Evolutionary conservation across 2,888 invertebrate species (phyloP).

Genomic region (Tillus elongatus): DNA sequence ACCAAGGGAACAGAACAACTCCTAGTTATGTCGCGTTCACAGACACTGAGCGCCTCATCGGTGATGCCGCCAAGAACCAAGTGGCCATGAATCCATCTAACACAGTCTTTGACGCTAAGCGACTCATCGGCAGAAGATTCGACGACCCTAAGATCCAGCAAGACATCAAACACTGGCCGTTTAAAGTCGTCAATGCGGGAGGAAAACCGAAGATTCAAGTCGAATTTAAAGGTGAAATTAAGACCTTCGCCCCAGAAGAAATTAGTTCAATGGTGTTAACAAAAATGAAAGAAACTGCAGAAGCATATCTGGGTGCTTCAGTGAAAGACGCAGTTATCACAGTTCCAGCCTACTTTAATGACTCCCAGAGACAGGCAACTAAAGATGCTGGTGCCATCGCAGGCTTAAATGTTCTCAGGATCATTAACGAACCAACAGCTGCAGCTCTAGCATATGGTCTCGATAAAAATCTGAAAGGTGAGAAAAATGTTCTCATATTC

Average conservation of each 20-base stretch:
- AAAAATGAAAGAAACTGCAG: conserved; percentile 61
- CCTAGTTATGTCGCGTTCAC: conserved; percentile 71
- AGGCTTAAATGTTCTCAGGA: conserved; percentile 68
- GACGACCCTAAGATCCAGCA: conserved; percentile 65
- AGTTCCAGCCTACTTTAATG: conserved; percentile 64
- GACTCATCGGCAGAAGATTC: conserved; percentile 71
- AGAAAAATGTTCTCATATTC: conserved; percentile 46
- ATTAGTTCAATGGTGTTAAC: conserved; percentile 58
- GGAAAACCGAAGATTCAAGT: conserved; percentile 61
- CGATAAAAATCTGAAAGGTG: conserved; percentile 35
- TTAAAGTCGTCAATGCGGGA: conserved; percentile 57
- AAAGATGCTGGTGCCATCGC: conserved; percentile 68
- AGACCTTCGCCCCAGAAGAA: conserved; percentile 59
- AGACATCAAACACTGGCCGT: conserved; percentile 80
- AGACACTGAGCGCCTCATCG: conserved; percentile 58
- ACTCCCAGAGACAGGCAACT: conserved; percentile 63
- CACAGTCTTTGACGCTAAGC: conserved; percentile 62
- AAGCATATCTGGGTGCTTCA: conserved; percentile 57
- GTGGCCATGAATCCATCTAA: conserved; percentile 65
- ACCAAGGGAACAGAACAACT: conserved; percentile 79
- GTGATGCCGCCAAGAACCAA: conserved; percentile 63
- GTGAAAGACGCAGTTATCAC: conserved; percentile 68
- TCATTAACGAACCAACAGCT: conserved; percentile 73
- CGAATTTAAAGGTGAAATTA: conserved; percentile 53
- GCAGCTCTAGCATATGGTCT: conserved; percentile 54